phyloP scores from a whole-genome alignment of 2,797 vertebrate genomes.

The Euphonia xanthogaster region DNA sequence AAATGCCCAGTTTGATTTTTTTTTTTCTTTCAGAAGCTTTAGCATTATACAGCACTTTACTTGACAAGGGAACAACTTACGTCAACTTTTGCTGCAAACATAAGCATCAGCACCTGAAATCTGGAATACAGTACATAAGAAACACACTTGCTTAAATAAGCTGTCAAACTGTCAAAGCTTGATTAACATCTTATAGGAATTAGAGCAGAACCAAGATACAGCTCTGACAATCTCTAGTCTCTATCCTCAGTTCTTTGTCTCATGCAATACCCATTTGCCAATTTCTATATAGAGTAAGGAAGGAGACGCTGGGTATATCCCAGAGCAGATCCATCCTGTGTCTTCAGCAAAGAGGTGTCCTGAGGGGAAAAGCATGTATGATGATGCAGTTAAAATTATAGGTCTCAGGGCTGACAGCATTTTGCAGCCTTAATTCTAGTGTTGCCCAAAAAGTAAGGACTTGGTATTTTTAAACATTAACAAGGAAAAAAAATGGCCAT shows the following conservation, averaged over 20 bases:
- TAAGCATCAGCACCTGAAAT: neutral
- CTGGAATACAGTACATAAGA: neutral
- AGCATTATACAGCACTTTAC: constrained; percentile 14
- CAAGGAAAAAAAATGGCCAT: neutral
- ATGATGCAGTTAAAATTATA: neutral
- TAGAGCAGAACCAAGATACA: neutral
- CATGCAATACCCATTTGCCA: neutral
- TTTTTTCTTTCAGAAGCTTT: neutral
- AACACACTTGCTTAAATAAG: neutral
- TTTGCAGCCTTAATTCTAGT: neutral
- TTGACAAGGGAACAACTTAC: neutral
- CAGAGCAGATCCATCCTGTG: neutral
- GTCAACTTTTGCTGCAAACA: neutral
- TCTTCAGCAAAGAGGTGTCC: neutral
- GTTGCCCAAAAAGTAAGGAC: neutral
- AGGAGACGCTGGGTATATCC: neutral
- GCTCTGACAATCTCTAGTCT: neutral
- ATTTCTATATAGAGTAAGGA: neutral
- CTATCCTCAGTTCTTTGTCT: neutral
- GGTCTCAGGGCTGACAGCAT: neutral
- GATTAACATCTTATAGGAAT: neutral
- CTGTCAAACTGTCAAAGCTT: neutral
- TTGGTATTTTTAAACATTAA: neutral
- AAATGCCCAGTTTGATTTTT: constrained; percentile 3
- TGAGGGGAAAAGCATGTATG: neutral